These are phyloP conservation scores for Mormyrus iriodes DNA, from an alignment of 2,113 vertebrate species.

Conservation along the genomic window DNA sequence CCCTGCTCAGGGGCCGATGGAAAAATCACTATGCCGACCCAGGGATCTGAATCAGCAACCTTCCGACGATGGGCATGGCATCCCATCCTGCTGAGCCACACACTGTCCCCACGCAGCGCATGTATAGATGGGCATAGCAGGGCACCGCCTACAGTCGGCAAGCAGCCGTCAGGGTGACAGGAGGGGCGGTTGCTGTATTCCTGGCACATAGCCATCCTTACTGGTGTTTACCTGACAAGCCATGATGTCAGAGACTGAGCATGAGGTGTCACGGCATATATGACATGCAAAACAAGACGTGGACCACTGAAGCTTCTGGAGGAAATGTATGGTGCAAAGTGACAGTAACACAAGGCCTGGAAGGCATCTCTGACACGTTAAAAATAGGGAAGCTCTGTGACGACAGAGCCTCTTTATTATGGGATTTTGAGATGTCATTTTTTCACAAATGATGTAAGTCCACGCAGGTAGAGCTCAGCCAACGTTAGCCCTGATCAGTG, in stretches of 20 bases:
- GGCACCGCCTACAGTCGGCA: background rate
- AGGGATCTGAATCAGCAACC: background rate
- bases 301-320: background rate
- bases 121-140: background rate
- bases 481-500: background rate
- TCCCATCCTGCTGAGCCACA: background rate
- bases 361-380: background rate
- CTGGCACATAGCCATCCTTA: background rate
- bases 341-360: background rate
- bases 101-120: background rate
- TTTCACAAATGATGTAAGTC: background rate
- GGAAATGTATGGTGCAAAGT: background rate
- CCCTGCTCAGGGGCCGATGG: background rate
- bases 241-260: background rate
- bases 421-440: background rate
- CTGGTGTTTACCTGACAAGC: background rate
- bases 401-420: background rate
- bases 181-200: background rate
- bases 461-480: background rate
- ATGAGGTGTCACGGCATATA: background rate
- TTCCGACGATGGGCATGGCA: background rate
- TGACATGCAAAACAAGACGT: background rate
- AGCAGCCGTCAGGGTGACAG: background rate
- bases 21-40: background rate
- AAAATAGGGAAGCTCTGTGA: background rate